Base-by-base conservation (phyloP, 2,888 invertebrate genomes). In the Criorhina ranunculi region DNA sequence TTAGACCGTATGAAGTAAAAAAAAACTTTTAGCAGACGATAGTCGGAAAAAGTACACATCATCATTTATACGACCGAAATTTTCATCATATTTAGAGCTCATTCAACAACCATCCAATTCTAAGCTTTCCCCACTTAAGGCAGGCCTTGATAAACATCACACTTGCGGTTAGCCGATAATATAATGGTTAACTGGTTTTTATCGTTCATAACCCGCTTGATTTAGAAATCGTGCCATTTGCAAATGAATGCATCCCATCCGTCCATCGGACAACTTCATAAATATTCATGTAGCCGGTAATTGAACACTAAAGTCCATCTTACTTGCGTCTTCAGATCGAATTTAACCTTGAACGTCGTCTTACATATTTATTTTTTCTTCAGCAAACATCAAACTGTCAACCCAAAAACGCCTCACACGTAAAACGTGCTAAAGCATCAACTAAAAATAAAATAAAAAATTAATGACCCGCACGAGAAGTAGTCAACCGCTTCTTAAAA, bases 171-270 rank as follows among this genome's bases (percentile, higher is more conserved):
- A 37, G n/a, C n/a, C n/a, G 37, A 11, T n/a, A 6, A n/a, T n/a
- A 40, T 40, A 40, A 12, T 12, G 5, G 12, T 42, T 15, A 7
- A 42, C 2, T 8, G 2, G 9, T 35, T 19, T 46, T 17, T 44
- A 46, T 19, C 19, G 46, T 12, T 46, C 17, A 17, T 44, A 17
- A 7, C 12, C 5, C 24, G 17, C 19, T 46, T 17, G 46, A 19
- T 46, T 19, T 35, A 49, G 19, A 59, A 70, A 59, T 70, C 59
- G 70, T 70, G 59, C 37, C 70, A 70, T 49, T 49, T 46, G 29
- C 49, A 70, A 70, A 49, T 70, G 46, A 42, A 73, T 53, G 60
- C 51, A 73, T 73, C 53, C n/a, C 24, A 24, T 53, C 19, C 12
- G 19, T 31, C 24, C 29, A 73, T 62, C 42, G 42, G 51, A 42